Percentiles rank a stretch among this genome's conserved stretches.
Conservation (phyloP, 2,797 vertebrate genomes). For the Holocentrus rufus region DNA sequence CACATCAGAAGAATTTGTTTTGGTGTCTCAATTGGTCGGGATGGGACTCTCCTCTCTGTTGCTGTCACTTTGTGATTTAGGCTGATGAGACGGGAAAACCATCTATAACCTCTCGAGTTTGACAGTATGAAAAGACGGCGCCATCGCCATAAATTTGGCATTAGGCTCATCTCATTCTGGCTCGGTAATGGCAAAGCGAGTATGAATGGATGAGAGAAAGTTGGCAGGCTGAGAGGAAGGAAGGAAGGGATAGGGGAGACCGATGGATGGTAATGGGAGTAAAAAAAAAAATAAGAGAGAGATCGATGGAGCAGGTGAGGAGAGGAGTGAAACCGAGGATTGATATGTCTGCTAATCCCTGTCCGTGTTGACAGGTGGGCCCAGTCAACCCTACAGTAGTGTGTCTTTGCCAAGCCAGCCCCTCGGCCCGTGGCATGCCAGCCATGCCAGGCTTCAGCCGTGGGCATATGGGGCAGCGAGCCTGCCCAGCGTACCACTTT, state of each 20-base stretch:
- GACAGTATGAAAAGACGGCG: constrained; percentile 2
- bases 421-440: constrained; percentile 19
- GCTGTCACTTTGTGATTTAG: no score
- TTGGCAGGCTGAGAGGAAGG: constrained; percentile 50
- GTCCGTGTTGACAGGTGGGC: constrained; percentile 73
- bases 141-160: constrained; percentile 10
- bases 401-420: constrained; percentile 45
- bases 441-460: constrained; percentile 47
- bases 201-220: constrained; percentile 31
- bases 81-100: no score
- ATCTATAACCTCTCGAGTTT: not conserved
- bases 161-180: constrained; percentile 29
- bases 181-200: constrained; percentile 41
- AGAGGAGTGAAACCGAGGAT: constrained; percentile 62
- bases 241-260: constrained; percentile 16
- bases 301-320: constrained; percentile 54
- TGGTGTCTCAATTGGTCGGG: no score
- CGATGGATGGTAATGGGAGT: constrained; percentile 54
- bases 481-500: constrained; percentile 19
- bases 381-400: constrained; percentile 54
- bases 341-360: constrained; percentile 72
- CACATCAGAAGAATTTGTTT: no score
- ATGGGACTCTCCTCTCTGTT: no score
- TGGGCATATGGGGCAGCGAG: constrained; percentile 19
- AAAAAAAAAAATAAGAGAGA: constrained; percentile 56